phyloP scores from a whole-genome alignment of 2,888 invertebrate genomes.

The Thyatira batis region DNA sequence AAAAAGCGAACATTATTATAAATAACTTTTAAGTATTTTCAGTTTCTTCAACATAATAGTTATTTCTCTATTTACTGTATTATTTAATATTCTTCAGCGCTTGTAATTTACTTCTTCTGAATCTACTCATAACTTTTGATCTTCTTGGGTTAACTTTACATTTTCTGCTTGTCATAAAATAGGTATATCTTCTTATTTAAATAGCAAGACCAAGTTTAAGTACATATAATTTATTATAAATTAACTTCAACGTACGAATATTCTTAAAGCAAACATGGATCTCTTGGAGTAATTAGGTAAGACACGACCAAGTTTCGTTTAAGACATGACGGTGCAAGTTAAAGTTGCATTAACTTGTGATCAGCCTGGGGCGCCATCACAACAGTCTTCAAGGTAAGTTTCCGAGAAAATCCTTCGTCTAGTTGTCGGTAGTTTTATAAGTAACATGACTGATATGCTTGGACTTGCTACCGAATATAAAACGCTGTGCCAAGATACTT shows the following conservation, averaged over 20 bases:
- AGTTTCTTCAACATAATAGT: neutral
- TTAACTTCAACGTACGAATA: constrained; percentile 16
- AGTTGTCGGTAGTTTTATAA: constrained; percentile 14
- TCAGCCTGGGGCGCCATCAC: constrained; percentile 44
- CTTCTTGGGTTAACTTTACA: neutral
- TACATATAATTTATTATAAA: neutral
- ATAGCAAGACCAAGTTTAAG: neutral
- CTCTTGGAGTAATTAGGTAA: constrained; percentile 54
- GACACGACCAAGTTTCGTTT: constrained; percentile 49
- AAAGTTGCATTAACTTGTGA: constrained; percentile 52
- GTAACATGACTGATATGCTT: constrained; percentile 18
- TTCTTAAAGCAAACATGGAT: constrained; percentile 45
- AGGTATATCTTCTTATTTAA: neutral
- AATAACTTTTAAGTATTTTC: too few relatives aligned
- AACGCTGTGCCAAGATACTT: neutral
- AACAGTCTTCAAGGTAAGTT: constrained; percentile 34
- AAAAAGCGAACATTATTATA: too few relatives aligned
- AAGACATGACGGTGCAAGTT: constrained; percentile 54
- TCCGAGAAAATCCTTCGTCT: constrained; percentile 15
- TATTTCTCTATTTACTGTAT: neutral
- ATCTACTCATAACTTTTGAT: too few relatives aligned
- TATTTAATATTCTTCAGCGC: neutral
- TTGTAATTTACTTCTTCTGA: too few relatives aligned
- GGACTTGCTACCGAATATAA: neutral
- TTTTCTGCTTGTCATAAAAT: neutral